These are phyloP conservation scores for Noctilio leporinus DNA, from an alignment of 2,113 vertebrate genomes.

Conservation along the genomic window DNA sequence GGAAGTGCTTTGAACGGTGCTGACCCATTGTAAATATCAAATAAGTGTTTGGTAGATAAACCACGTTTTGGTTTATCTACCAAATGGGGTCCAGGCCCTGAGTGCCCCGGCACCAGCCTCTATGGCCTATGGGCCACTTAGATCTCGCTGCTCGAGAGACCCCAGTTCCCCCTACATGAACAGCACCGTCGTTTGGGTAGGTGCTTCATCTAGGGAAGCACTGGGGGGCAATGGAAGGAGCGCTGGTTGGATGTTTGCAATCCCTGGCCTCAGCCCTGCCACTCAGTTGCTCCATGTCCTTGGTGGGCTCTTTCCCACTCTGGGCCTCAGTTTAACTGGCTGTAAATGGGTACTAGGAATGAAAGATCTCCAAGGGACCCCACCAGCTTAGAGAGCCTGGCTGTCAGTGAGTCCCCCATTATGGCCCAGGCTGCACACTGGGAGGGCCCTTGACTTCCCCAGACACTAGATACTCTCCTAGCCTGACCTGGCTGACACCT, in stretches of 20 bases:
- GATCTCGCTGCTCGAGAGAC: not conserved
- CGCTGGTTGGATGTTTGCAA: not conserved
- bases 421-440: not conserved
- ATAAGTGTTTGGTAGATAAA: not conserved
- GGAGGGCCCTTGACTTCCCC: not conserved
- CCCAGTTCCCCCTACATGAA: not conserved
- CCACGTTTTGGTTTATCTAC: too few species aligned
- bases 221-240: not conserved
- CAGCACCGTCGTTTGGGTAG: not conserved
- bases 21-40: not conserved
- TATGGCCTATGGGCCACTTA: not conserved
- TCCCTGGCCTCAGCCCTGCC: not conserved
- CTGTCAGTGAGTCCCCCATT: rapidly evolving
- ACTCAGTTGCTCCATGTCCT: not conserved
- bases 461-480: not conserved
- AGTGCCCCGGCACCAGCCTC: not conserved
- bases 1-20: not conserved
- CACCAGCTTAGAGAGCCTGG: not conserved
- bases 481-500: not conserved
- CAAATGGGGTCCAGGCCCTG: not conserved
- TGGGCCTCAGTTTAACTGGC: not conserved
- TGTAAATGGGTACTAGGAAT: not conserved
- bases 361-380: not conserved
- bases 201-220: not conserved
- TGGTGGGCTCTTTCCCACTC: not conserved